These are phyloP conservation scores for Xanthostigma xanthostigma DNA, from an alignment of 2,888 invertebrate species.

Conservation along the genomic window DNA sequence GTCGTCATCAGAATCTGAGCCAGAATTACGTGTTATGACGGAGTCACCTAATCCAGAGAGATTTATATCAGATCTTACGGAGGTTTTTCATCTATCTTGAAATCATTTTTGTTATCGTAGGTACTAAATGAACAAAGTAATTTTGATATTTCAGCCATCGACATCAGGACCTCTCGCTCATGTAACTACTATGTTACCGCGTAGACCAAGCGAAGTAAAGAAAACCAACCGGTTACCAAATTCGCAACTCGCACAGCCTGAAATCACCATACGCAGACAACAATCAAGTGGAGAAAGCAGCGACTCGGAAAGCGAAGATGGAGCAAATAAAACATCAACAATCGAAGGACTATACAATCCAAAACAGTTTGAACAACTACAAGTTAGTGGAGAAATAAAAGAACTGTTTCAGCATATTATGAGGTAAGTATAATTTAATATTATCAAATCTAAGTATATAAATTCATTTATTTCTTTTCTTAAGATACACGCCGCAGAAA, in stretches of 20 bases:
- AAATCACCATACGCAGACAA: background rate
- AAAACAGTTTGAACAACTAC: slow-evolving; percentile 65
- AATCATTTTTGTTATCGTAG: no score
- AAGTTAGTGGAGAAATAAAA: slow-evolving; percentile 70
- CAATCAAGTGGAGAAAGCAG: slow-evolving; percentile 11
- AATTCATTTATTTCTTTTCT: slow-evolving; percentile 10
- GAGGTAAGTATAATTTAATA: slow-evolving; percentile 32
- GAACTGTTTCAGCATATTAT: slow-evolving; percentile 88
- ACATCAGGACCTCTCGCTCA: background rate
- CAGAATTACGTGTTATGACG: background rate
- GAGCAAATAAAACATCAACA: slow-evolving; percentile 12
- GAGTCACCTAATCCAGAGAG: slow-evolving; percentile 4
- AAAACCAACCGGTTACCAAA: background rate
- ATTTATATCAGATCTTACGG: slow-evolving; percentile 2
- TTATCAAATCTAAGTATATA: background rate
- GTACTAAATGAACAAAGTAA: no score
- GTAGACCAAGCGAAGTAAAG: slow-evolving; percentile 3
- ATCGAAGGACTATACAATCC: slow-evolving; percentile 57
- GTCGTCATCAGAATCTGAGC: slow-evolving; percentile 2
- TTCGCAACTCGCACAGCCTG: background rate
- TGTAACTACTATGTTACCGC: background rate
- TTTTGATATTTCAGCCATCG: background rate
- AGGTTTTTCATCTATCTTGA: background rate
- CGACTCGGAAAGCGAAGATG: slow-evolving; percentile 20
- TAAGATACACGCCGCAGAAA: slow-evolving; percentile 82